phyloP scores from a whole-genome alignment of 2,113 vertebrate species.

The Atractosteus spatula region DNA sequence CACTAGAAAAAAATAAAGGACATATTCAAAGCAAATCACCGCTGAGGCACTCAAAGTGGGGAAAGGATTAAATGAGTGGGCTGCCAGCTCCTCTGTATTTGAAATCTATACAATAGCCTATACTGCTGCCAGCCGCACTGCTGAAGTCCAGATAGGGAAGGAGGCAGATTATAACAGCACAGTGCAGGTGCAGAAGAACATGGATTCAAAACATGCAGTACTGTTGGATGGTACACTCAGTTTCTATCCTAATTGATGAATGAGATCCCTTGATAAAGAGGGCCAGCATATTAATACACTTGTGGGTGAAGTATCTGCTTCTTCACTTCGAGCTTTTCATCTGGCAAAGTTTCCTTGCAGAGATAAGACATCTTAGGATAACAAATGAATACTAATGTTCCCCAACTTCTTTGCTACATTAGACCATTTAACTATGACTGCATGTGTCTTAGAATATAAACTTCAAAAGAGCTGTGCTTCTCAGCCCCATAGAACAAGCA shows the following conservation, averaged over 20 bases:
- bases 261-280: constrained; percentile 4
- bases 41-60: no score
- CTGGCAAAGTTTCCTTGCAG: neutral
- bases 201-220: neutral
- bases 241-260: neutral
- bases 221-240: neutral
- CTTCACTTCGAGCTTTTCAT: neutral
- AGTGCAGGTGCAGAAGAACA: no score
- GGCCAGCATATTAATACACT: constrained; percentile 5
- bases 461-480: neutral
- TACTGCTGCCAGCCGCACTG: no score
- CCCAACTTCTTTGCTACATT: neutral
- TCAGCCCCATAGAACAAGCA: neutral
- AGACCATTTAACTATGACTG: neutral
- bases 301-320: constrained; percentile 10
- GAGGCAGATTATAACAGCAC: no score
- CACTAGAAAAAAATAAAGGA: no score
- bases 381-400: constrained; percentile 3
- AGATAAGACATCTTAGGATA: neutral
- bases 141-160: no score
- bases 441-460: neutral
- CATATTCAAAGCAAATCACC: no score
- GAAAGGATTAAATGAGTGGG: no score
- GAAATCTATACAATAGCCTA: no score
- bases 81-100: no score